These are phyloP conservation scores for Aplochiton taeniatus DNA, from an alignment of 2,797 vertebrate genomes.

Conservation along the genomic window DNA sequence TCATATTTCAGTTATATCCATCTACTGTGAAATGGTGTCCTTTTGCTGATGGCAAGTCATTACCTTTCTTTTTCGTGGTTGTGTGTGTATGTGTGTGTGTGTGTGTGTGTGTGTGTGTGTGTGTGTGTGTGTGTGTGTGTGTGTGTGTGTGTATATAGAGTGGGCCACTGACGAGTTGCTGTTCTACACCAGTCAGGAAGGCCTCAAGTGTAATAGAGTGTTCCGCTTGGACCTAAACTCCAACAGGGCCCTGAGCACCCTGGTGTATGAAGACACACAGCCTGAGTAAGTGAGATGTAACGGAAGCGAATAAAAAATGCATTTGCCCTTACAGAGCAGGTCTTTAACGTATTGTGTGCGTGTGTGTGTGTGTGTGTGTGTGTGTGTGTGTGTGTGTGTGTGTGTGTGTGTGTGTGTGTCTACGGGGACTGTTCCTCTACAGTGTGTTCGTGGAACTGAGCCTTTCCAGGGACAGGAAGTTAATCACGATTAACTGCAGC, in stretches of 20 bases:
- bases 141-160: slow-evolving; percentile 73
- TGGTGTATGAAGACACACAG: slow-evolving; percentile 86
- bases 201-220: slow-evolving; percentile 82
- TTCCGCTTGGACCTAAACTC: slow-evolving; percentile 80
- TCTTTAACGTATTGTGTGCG: not conserved
- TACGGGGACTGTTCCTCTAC: not conserved
- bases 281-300: slow-evolving; percentile 79
- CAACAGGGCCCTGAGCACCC: slow-evolving; percentile 58
- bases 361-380: not conserved
- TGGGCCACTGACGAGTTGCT: slow-evolving; percentile 88
- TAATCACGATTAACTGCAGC: slow-evolving; percentile 91
- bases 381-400: not conserved
- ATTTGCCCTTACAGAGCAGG: not conserved
- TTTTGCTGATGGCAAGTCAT: too few relatives aligned
- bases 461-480: slow-evolving; percentile 81
- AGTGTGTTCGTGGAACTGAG: slow-evolving; percentile 94
- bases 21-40: too few relatives aligned
- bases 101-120: slow-evolving; percentile 3
- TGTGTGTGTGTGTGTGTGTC: slow-evolving; percentile 1
- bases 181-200: slow-evolving; percentile 86
- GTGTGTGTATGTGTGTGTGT: slow-evolving; percentile 5
- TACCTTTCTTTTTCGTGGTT: not conserved
- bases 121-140: slow-evolving; percentile 7
- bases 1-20: too few relatives aligned
- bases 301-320: too few relatives aligned